Conservation (phyloP, 2,888 invertebrate species). For the Microctonus aethiopoides region DNA sequence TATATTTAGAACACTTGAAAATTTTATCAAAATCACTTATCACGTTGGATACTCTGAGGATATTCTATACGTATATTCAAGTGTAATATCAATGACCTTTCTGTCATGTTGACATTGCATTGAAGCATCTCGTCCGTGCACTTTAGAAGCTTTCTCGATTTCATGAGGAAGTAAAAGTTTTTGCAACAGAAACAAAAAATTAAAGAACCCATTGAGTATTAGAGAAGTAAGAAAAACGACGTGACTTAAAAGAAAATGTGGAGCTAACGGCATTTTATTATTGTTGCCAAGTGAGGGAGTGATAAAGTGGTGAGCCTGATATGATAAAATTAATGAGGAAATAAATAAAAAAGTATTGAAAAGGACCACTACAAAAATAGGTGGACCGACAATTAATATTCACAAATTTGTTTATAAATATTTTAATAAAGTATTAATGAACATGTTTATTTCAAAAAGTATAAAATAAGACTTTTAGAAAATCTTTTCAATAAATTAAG, state of each 20-base stretch:
- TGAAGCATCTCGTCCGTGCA: neutral
- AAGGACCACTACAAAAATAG: neutral
- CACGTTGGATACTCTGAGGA: neutral
- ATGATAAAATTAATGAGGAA: neutral
- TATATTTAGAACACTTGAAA: too few species aligned
- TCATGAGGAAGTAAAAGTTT: slow-evolving; percentile 1
- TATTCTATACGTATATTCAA: neutral
- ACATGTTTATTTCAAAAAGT: too few species aligned
- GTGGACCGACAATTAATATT: too few species aligned
- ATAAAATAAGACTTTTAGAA: too few species aligned
- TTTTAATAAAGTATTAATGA: too few species aligned
- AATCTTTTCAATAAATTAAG: too few species aligned
- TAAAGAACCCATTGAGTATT: neutral
- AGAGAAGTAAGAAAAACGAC: slow-evolving; percentile 2
- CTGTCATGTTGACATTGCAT: neutral
- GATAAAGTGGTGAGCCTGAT: neutral
- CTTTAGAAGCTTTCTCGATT: neutral
- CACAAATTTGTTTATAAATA: too few species aligned
- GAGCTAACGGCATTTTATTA: neutral
- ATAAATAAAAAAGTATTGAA: neutral
- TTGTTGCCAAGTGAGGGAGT: neutral
- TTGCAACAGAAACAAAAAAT: neutral
- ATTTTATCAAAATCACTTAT: too few species aligned
- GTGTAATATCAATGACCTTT: neutral
- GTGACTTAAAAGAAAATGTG: neutral